A percentile compares a stretch with the other conserved stretches of the same genome.
Conservation (phyloP, 23 tunicate species). For the Trididemnum miniatum region DNA sequence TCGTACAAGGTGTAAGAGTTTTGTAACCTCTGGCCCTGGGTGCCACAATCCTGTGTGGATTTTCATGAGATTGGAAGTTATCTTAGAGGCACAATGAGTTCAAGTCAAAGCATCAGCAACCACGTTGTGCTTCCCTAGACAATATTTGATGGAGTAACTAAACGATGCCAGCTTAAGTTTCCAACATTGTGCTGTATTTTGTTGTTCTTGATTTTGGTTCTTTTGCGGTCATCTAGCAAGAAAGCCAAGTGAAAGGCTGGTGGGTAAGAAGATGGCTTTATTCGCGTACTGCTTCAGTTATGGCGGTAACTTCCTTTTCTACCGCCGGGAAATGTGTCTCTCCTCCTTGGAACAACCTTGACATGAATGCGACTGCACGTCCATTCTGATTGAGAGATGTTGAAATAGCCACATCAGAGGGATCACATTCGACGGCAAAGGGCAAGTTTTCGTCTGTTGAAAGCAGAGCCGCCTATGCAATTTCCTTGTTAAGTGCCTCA, state of each 20-base stretch:
- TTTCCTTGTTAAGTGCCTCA: too few species aligned
- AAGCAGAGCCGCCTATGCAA: too few species aligned
- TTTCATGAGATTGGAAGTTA: background rate
- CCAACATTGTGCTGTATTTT: conserved; percentile 31
- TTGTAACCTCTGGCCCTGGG: conserved; percentile 25
- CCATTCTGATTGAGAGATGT: conserved; percentile 16
- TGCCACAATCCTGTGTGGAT: conserved; percentile 28
- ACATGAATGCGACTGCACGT: conserved; percentile 33
- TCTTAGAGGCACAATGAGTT: conserved; percentile 6
- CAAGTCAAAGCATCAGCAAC: conserved; percentile 32
- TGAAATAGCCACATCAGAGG: conserved; percentile 17
- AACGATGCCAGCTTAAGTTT: background rate
- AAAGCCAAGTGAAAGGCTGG: conserved; percentile 35
- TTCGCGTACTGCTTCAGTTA: conserved; percentile 40
- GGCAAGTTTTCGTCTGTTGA: too few species aligned
- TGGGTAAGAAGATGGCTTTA: conserved; percentile 10
- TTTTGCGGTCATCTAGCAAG: conserved; percentile 22
- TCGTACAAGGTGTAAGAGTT: conserved; percentile 24
- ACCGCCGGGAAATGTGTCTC: conserved; percentile 30
- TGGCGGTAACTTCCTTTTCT: conserved; percentile 40
- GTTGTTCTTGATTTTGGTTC: conserved; percentile 27
- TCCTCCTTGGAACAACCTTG: background rate
- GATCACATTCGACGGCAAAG: conserved; percentile 31
- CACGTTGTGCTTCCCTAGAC: conserved; percentile 37
- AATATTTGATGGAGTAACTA: conserved; percentile 2